These are phyloP conservation scores for Hestina assimilis DNA, from an alignment of 1,140 invertebrate genomes.

Conservation along the genomic window DNA sequence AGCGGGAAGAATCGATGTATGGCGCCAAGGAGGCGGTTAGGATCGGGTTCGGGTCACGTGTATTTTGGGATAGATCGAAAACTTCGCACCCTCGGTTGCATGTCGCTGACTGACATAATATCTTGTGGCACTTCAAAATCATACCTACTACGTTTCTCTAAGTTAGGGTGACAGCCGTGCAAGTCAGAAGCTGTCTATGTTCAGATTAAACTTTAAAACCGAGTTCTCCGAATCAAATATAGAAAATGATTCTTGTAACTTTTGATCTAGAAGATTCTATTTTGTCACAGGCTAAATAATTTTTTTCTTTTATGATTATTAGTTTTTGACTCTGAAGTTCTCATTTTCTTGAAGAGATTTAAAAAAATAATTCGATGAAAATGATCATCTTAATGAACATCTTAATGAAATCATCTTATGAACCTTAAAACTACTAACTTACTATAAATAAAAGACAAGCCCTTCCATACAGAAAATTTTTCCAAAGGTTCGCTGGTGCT, in stretches of 20 bases:
- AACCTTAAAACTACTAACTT: too few relatives aligned
- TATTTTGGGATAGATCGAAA: slow-evolving; percentile 45
- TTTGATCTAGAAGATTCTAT: too few relatives aligned
- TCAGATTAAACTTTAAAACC: slow-evolving; percentile 35
- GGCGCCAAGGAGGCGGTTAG: slow-evolving; percentile 41
- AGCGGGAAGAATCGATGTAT: slow-evolving; percentile 41
- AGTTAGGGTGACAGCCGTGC: slow-evolving; percentile 12
- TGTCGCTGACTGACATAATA: slow-evolving; percentile 33
- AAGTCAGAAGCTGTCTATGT: slow-evolving; percentile 15
- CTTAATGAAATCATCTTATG: too few relatives aligned
- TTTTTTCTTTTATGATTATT: too few relatives aligned
- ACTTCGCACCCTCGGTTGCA: slow-evolving; percentile 32
- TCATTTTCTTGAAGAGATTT: too few relatives aligned
- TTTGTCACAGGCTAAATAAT: too few relatives aligned
- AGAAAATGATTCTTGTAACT: background rate
- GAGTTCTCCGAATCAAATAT: slow-evolving; percentile 9
- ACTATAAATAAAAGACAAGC: too few relatives aligned
- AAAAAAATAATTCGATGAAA: too few relatives aligned
- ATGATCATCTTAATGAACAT: too few relatives aligned
- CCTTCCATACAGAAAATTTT: too few relatives aligned
- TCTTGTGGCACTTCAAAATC: slow-evolving; percentile 28
- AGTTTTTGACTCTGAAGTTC: too few relatives aligned
- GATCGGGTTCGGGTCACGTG: slow-evolving; percentile 18
- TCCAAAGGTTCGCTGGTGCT: too few relatives aligned
- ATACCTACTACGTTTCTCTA: slow-evolving; percentile 14